Conservation (phyloP, 1,140 invertebrate genomes). For the Telenomus remus region DNA sequence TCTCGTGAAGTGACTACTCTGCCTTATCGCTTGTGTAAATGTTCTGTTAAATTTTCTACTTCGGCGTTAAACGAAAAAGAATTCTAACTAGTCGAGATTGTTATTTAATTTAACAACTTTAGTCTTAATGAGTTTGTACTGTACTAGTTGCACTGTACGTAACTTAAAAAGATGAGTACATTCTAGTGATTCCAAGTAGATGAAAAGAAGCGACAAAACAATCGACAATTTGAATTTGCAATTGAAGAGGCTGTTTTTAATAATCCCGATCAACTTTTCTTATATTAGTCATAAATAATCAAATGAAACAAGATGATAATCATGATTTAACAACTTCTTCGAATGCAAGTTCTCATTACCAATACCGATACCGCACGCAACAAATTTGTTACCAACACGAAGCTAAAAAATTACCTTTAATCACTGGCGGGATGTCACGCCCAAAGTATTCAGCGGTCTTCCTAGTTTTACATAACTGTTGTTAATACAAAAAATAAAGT, state of each 20-base stretch:
- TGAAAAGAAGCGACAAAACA: conserved; percentile 4
- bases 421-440: background rate
- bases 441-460: conserved; percentile 45
- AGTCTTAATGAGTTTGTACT: no score
- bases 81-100: background rate
- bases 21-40: no score
- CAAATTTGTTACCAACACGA: background rate
- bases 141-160: no score
- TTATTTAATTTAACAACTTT: background rate
- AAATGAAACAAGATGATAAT: no score
- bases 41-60: no score
- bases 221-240: background rate
- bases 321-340: no score
- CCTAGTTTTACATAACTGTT: conserved; percentile 24
- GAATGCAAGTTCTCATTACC: no score
- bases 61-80: no score
- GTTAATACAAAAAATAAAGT: conserved; percentile 48
- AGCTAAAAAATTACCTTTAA: conserved; percentile 10
- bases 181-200: conserved; percentile 13
- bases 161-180: conserved; percentile 6
- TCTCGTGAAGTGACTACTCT: no score
- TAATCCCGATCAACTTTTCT: no score
- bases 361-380: conserved; percentile 7
- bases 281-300: no score
- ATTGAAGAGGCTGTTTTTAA: background rate